A percentile compares a stretch with the other conserved stretches of the same genome.
These are phyloP conservation scores for Crocuta crocuta DNA, from an alignment of 2,113 vertebrate genomes.

Conservation along the genomic window DNA sequence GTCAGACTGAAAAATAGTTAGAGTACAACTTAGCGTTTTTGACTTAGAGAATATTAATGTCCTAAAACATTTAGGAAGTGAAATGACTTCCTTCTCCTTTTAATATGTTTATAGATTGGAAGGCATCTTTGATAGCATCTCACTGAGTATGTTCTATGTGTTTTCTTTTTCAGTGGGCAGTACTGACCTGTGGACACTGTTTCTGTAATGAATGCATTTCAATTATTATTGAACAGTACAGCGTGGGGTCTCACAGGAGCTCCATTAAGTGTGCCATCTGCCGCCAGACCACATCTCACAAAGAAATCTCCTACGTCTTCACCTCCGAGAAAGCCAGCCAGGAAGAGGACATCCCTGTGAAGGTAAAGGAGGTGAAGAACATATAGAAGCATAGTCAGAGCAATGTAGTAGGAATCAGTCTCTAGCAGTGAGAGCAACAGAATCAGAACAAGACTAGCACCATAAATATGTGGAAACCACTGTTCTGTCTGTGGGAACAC, in stretches of 20 bases:
- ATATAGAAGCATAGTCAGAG: too few relatives aligned
- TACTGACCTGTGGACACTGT: constrained; percentile 97
- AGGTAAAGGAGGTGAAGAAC: constrained; percentile 84
- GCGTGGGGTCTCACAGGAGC: constrained; percentile 92
- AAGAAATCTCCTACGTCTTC: constrained; percentile 98
- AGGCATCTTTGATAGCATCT: not conserved
- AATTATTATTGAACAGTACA: constrained; percentile 98
- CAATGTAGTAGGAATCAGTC: not conserved
- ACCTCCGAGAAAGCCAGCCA: constrained; percentile 93
- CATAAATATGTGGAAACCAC: not conserved
- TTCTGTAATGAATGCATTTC: constrained; percentile 98
- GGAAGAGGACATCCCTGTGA: constrained; percentile 96
- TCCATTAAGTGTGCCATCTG: constrained; percentile 98
- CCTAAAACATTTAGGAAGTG: not conserved
- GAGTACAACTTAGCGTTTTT: constrained; percentile 11
- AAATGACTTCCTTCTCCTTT: not conserved
- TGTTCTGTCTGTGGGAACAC: accelerated
- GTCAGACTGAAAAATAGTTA: constrained; percentile 17
- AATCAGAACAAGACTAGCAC: not conserved
- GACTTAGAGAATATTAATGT: not conserved
- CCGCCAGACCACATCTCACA: constrained; percentile 96
- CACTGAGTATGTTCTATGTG: not conserved
- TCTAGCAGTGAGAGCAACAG: not conserved
- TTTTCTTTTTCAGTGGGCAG: constrained; percentile 93
- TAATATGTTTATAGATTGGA: not conserved